Base-by-base conservation (phyloP, 2,888 invertebrate genomes). In the Sphinx pinastri region DNA sequence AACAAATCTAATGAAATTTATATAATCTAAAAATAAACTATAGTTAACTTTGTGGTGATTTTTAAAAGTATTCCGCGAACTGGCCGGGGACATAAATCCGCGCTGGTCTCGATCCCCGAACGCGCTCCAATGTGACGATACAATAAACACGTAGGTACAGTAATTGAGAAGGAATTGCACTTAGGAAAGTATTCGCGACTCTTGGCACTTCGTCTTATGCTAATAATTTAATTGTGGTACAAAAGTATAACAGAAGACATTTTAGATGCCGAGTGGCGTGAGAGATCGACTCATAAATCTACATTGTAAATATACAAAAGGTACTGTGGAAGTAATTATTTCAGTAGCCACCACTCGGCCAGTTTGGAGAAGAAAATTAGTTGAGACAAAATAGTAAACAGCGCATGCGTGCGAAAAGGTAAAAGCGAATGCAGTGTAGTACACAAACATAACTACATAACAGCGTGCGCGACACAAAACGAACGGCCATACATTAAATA, bases 191-290 rank as follows among this genome's bases (percentile, higher is more conserved):
- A 83, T 87, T 85, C 81, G 86, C 85, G 82, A 87, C 86, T 88
- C 89, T 93, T 94, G 93, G 93, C 93, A 94, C 93, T 93, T 93
- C 81, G 76, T 88, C 91, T 93, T 93, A 94, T 80, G 80, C 89
- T 92, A 92, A 85, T 80, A 81, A 82, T 63, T 63, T 63, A 63
- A 60, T 69, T 54, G 52, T 52, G 54, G 25, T 14, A 55, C 45
- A 55, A 52, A 69, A 68, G 19, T 25, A 60, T 52, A 63, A 63
- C 49, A 47, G 63, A 63, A 63, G 47, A 63, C 19, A 19, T 11
- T n/a, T 47, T 16, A 63, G 6, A 58, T 47, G 16, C 49, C 63
- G 47, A 63, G 63, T 49, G 19, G 45, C n/a, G 10, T 11, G 47
- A 12, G 16, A 47, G 13, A 49, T 16, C 16, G 16, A 49, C 19